Conservation (phyloP, 2,797 vertebrate genomes). For the Peromyscus aztecus region DNA sequence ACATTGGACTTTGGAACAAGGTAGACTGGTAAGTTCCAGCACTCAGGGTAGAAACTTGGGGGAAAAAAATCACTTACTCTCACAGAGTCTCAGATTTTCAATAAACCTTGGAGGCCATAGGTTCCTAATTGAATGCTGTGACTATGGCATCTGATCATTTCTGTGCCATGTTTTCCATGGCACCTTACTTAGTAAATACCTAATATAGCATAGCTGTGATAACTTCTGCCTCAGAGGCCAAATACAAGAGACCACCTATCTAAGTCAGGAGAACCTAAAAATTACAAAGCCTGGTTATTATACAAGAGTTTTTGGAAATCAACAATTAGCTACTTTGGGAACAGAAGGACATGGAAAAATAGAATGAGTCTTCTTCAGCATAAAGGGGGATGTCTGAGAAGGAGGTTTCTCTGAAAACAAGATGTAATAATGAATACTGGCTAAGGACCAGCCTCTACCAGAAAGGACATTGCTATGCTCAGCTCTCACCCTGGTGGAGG, state of each 20-base stretch:
- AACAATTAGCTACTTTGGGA: conserved; percentile 3
- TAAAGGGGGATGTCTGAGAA: not conserved
- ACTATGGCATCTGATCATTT: not conserved
- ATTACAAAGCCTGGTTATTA: not conserved
- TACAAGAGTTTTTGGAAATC: not conserved
- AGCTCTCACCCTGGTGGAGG: not conserved
- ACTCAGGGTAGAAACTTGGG: not conserved
- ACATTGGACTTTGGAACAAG: conserved; percentile 14
- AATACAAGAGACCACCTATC: not conserved
- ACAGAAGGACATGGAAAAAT: conserved; percentile 3
- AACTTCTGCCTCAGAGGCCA: not conserved
- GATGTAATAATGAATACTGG: not conserved
- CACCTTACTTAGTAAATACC: not conserved
- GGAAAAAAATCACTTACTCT: not conserved
- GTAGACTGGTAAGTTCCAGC: not conserved
- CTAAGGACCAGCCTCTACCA: not conserved
- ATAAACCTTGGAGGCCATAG: not conserved
- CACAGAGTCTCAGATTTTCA: not conserved
- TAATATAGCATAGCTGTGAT: not conserved
- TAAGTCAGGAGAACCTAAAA: not conserved
- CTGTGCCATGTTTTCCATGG: not conserved
- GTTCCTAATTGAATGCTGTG: not conserved
- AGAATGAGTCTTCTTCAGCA: not conserved
- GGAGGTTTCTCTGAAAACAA: conserved; percentile 14
- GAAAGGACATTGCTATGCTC: not conserved